Evolutionary conservation across 2,888 invertebrate genomes (phyloP).

Genomic region (Ischnus inquisitorius): DNA sequence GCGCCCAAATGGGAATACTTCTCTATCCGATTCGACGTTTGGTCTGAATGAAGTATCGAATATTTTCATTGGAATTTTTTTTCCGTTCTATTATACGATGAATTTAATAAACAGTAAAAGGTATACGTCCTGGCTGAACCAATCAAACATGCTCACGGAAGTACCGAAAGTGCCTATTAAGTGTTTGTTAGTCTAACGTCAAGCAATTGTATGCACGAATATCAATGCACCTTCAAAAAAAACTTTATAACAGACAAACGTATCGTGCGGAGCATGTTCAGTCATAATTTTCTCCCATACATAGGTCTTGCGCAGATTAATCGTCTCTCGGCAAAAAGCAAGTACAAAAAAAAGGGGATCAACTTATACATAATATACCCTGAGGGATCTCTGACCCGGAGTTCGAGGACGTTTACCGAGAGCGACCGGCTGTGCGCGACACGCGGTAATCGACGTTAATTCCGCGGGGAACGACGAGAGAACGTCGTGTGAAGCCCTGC

Average conservation of each 20-base stretch:
- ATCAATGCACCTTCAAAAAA: not conserved
- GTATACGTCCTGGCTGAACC: not conserved
- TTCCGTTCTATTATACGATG: not conserved
- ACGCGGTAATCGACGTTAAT: slow-evolving; percentile 48
- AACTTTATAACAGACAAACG: not conserved
- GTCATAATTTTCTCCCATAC: slow-evolving; percentile 7
- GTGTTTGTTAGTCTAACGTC: not conserved
- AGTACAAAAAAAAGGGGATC: slow-evolving; percentile 26
- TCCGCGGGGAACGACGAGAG: slow-evolving; percentile 17
- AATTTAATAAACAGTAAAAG: not conserved
- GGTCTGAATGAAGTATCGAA: not conserved
- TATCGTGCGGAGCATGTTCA: not conserved
- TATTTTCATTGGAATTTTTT: not conserved
- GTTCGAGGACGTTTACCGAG: slow-evolving; percentile 36
- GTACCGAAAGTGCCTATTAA: no score
- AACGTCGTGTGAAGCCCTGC: slow-evolving; percentile 1
- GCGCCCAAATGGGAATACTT: not conserved
- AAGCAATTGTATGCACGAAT: not conserved
- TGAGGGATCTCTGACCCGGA: slow-evolving; percentile 43
- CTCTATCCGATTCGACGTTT: not conserved
- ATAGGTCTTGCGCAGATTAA: slow-evolving; percentile 24
- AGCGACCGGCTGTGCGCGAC: slow-evolving; percentile 34
- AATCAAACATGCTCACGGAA: not conserved
- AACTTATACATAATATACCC: slow-evolving; percentile 31
- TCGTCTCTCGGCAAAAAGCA: not conserved